Conservation (phyloP, 2,888 invertebrate species). For the Apamea crenata region DNA sequence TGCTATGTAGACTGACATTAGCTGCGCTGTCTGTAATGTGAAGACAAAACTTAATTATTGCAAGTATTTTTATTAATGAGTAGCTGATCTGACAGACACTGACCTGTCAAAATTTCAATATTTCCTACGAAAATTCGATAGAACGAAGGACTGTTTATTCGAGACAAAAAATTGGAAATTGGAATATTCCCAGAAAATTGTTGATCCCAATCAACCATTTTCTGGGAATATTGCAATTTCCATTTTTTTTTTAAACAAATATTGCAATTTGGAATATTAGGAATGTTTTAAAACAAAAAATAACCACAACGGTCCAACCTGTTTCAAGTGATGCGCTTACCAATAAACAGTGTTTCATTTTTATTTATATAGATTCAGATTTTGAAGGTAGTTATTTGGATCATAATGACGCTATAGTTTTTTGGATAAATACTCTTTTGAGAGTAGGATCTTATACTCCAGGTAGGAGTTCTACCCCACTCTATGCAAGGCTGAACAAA, state of each 20-base stretch:
- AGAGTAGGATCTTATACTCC: too few species aligned
- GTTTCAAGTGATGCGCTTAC: neutral
- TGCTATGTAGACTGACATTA: slow-evolving; percentile 92
- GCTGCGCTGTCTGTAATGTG: slow-evolving; percentile 90
- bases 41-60: neutral
- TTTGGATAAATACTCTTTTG: neutral
- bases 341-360: neutral
- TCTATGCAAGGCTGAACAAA: neutral
- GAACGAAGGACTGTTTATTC: neutral
- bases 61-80: neutral
- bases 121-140: neutral
- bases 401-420: neutral
- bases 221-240: neutral
- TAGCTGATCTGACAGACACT: neutral
- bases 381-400: neutral
- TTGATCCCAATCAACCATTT: neutral
- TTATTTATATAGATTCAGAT: neutral
- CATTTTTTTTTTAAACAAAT: neutral
- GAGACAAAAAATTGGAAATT: too few species aligned
- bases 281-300: neutral
- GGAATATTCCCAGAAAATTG: too few species aligned
- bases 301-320: neutral
- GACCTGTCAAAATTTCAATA: neutral
- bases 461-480: neutral
- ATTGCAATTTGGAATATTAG: neutral